phyloP scores from a whole-genome alignment of 2,888 invertebrate species.

The Sminthurides aquaticus region DNA sequence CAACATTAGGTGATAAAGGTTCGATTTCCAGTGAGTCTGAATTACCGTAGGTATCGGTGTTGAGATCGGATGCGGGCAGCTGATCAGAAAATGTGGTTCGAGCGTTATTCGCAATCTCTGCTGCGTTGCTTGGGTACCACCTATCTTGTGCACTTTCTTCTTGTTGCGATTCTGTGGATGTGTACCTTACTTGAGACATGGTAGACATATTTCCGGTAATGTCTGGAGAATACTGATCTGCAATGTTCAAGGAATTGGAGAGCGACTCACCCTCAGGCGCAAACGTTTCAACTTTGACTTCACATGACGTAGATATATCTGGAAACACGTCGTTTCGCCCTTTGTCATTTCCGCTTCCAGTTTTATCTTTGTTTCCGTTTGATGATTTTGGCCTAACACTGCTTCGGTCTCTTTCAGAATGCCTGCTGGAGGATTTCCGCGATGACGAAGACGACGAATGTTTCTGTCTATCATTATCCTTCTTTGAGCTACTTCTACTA shows the following conservation, averaged over 20 bases:
- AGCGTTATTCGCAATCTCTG: neutral
- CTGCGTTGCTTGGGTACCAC: conserved; percentile 2
- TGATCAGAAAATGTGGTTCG: neutral
- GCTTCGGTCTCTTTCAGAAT: conserved; percentile 1
- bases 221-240: conserved; percentile 10
- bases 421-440: conserved; percentile 8
- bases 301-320: neutral
- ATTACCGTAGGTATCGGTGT: neutral
- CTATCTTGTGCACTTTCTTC: conserved; percentile 13
- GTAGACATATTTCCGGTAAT: neutral
- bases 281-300: neutral
- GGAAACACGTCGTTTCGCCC: neutral
- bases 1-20: neutral
- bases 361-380: neutral
- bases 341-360: neutral
- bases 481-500: conserved; percentile 12
- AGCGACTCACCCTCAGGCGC: neutral
- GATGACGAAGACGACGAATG: conserved; percentile 9
- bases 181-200: neutral
- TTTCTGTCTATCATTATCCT: conserved; percentile 10
- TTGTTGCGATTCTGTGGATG: neutral
- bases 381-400: neutral
- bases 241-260: neutral
- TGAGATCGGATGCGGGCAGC: neutral
- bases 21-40: neutral